Base-by-base conservation (phyloP, 2,113 vertebrate genomes). In the Neotoma lepida region DNA sequence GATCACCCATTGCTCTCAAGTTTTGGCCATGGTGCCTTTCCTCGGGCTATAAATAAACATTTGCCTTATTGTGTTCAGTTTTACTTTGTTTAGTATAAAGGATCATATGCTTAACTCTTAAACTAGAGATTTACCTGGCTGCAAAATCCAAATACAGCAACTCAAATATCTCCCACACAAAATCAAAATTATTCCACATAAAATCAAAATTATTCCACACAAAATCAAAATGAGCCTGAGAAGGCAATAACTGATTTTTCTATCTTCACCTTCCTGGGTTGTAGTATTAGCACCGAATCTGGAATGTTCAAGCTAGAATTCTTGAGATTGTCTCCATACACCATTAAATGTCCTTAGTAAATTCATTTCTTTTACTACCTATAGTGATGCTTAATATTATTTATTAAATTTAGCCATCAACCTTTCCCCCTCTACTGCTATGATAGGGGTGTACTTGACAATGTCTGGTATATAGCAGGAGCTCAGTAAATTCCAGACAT, bases 181-280 rank as follows among this genome's bases (percentile, higher is more conserved):
- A 95, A 92, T 9, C 26, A 84, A 30, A 64, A 39, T 54, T 41
- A 51, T 51, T 51, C 46, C 86, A 41, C n/a, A 82, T 3, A 90
- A 95, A 95, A 92, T 9, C 56, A 85, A 70, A n/a, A 70, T 20
- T n/a, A 51, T 51, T 51, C 46, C 86, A 41, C n/a, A 82, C 4
- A 90, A 95, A 95, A 92, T 9, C 56, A 85, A 70, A n/a, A 70
- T 20, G 66, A 96, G 9, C 33, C 17, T 14, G 9, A 51, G 0
- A n/a, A 58, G 78, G 24, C 35, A 58, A 39, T 88, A 87, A 26
- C 44, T 86, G 4, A 33, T 15, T 35, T 7, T 33, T 71, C n/a
- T 26, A 70, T 49, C 35, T 77, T 88, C 15, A 66, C 61, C 74
- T 86, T 92, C 24, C 44, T 88, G 44, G 54, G 24, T 66, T 95